Conservation (phyloP, 2,888 invertebrate species). For the Bibio marci region DNA sequence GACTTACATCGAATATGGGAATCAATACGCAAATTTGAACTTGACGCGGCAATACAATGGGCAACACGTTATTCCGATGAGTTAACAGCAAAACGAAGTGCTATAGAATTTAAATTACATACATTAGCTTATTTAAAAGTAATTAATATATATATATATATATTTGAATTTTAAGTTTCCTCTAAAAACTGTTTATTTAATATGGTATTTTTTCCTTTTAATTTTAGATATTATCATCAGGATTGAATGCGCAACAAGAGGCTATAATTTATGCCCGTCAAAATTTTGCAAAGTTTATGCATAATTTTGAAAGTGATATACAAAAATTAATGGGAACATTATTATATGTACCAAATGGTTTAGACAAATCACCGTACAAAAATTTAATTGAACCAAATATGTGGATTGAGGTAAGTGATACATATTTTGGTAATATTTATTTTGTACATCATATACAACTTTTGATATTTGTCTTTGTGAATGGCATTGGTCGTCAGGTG, state of each 20-base stretch:
- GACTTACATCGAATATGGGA: constrained; percentile 80
- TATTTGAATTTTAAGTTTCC: too few relatives aligned
- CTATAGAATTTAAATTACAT: constrained; percentile 68
- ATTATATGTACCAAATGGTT: constrained; percentile 60
- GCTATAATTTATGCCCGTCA: constrained; percentile 75
- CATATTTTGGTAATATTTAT: too few relatives aligned
- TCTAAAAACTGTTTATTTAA: not conserved
- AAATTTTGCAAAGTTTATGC: constrained; percentile 66
- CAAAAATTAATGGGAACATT: constrained; percentile 76
- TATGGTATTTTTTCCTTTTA: not conserved
- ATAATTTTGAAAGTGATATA: constrained; percentile 63
- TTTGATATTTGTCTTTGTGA: too few relatives aligned
- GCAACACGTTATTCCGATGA: constrained; percentile 55
- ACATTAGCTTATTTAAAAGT: constrained; percentile 64
- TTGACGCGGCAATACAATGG: constrained; percentile 80
- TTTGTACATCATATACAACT: too few relatives aligned
- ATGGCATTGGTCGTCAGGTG: too few relatives aligned
- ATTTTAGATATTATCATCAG: constrained; percentile 13
- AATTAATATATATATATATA: too few relatives aligned
- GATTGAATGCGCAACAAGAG: constrained; percentile 48
- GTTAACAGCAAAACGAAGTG: constrained; percentile 48
- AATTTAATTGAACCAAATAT: constrained; percentile 54
- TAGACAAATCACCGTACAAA: constrained; percentile 62
- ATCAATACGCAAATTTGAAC: constrained; percentile 61
- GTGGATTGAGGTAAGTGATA: constrained; percentile 37